Evolutionary conservation across 2,113 vertebrate species (phyloP), one percentile per base, ranked within the genome.

Genomic region (Planiliza haematocheilus): DNA sequence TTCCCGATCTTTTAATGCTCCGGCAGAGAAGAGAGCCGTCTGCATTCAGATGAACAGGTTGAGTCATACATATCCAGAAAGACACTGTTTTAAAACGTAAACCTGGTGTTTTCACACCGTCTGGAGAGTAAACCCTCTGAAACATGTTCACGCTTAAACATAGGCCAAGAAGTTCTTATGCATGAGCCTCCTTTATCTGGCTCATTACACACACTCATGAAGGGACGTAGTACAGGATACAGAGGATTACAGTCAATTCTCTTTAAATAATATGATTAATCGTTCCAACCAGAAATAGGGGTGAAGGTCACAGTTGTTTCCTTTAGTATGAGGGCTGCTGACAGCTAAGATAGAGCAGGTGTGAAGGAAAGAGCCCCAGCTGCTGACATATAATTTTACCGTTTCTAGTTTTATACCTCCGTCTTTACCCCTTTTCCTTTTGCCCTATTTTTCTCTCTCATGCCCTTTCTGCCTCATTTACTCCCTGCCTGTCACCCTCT

Each of bases 71-170:
- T 49, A 77, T 77, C 75, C 68, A 30, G 45, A 77, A 53, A 50
- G 50, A 71, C 49, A 52, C 38, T 55, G 58, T 74, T 87, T 89
- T 82, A 74, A 48, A 76, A 87, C 46, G 24, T 61, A 69, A 50
- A 76, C 72, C 71, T 58, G 65, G 59, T n/a, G n/a, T 89, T 81
- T 70, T 81, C 56, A n/a, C 45, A 55, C 87, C 89, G 89, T 91
- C 87, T 92, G 89, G 70, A 83, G 72, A 36, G 46, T 51, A 70
- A 42, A 56, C 30, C 41, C 70, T 21, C 68, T 57, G 64, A 83
- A 73, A 76, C 68, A 49, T 24, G 45, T 59, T 60, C 67, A 75
- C 18, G 41, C 48, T 63, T 7, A 41, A 64, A 59, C 20, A 36
- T 34, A 71, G 42, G 51, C 43, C 59, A 57, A 67, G 21, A 72